A percentile compares a stretch with the other conserved stretches of the same genome.
These are phyloP conservation scores for Caenorhabditis elegans DNA, from an alignment of 1,140 invertebrate species.

Conservation along the genomic window DNA sequence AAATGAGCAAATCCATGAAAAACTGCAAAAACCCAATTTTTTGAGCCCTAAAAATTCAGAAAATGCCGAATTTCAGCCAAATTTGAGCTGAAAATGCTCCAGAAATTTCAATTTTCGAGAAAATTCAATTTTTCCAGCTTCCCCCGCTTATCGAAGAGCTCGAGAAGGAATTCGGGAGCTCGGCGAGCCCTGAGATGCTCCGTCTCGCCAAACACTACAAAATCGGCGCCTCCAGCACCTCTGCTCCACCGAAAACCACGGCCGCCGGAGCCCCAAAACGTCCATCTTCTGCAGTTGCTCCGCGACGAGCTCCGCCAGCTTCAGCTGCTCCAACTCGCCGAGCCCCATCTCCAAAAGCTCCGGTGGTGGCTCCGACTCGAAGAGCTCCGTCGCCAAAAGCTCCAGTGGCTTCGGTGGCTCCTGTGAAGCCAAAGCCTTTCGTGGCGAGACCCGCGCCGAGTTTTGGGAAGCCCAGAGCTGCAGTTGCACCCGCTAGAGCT, in stretches of 20 bases:
- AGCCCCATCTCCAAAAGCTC: too few species aligned
- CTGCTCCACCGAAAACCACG: not conserved
- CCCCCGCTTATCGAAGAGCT: conserved; percentile 18
- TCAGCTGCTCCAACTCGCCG: not conserved
- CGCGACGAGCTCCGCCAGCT: not conserved
- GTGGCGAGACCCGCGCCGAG: conserved; percentile 2
- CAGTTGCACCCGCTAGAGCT: not conserved
- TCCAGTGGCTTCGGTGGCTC: not conserved
- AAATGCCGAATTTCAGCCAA: too few species aligned
- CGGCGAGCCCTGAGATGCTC: not conserved
- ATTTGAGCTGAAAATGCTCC: too few species aligned
- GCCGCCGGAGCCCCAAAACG: not conserved
- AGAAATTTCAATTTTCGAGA: not conserved
- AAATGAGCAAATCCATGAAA: too few species aligned
- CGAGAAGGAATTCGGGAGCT: not conserved
- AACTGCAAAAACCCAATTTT: too few species aligned
- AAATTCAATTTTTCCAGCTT: conserved; percentile 39
- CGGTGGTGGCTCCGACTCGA: too few species aligned
- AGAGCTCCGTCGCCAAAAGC: not conserved
- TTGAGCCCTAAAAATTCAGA: too few species aligned
- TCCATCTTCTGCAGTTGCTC: not conserved
- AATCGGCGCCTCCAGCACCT: not conserved
- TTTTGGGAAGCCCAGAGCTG: not conserved
- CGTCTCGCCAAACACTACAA: not conserved
- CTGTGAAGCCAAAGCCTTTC: not conserved